Evolutionary conservation across 1,140 invertebrate genomes (phyloP), one percentile per base, ranked within the genome.

Genomic region (Panagrolaimus sp.): DNA sequence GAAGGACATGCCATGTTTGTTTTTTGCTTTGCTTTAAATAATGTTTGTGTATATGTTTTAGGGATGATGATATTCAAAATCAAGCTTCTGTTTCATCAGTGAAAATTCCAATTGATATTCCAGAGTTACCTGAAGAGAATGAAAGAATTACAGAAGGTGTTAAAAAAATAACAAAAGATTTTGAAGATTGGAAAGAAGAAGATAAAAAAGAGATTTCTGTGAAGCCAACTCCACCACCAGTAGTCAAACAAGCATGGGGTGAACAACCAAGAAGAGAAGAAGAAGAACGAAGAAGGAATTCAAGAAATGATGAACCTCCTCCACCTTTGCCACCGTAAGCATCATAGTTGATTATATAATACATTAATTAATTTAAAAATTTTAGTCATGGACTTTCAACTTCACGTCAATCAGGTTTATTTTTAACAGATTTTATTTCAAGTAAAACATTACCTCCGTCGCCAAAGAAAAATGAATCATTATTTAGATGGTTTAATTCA

Each of bases 1-100:
- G 73, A 75, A 43, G 73, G 72, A 17, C 43, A 32, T 26, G 65
- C 47, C 72, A 75, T 62, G 62, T 66, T 73, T 74, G 15, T 64
- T 64, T 47, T 48, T 71, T 14, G 32, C 17, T 21, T 4, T 52
- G 3, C 24, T 4, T 52, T 52, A 52, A 17, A n/a, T 17, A 26
- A 65, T 24, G 17, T 6, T 26, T 38, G 15, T n/a, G n/a, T n/a
- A n/a, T 45, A n/a, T 52, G 21, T 70, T 48, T 67, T 12, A 32
- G 26, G 12, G 62, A 58, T 24, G 69, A 69, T 70, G 68, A 71
- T 15, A 43, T 70, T 65, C 47, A 70, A 52, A 63, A 67, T 38
- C 43, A 71, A 21, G 67, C 44, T 43, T 62, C 68, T 4, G 68
- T 17, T 14, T 15, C 21, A 32, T 48, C 46, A 14, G 17, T 12